A percentile compares a stretch with the other conserved stretches of the same genome.
Conservation (phyloP, 2,888 invertebrate genomes). For the Xanthia icteritia region DNA sequence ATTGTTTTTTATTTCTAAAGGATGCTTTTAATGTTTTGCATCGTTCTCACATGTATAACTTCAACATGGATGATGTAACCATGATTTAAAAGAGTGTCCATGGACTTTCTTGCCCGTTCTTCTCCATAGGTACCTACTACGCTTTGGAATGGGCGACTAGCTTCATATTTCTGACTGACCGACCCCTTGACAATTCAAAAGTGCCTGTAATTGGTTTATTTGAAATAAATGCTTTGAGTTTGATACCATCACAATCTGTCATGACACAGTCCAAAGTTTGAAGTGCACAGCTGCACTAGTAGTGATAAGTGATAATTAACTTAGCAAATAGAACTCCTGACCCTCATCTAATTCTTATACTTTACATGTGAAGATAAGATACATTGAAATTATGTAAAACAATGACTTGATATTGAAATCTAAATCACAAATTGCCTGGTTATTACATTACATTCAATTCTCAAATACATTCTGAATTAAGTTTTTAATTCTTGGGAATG, state of each 20-base stretch:
- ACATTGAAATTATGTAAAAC: slow-evolving; percentile 1
- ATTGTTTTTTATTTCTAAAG: too few relatives aligned
- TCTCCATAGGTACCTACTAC: too few relatives aligned
- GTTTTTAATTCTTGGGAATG: slow-evolving; percentile 2
- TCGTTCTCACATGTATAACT: too few relatives aligned
- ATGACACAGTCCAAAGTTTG: slow-evolving; percentile 6
- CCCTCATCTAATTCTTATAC: slow-evolving; percentile 31
- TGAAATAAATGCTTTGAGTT: too few relatives aligned
- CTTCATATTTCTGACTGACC: too few relatives aligned
- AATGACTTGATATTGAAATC: neutral
- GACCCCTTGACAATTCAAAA: too few relatives aligned
- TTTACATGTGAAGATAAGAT: slow-evolving; percentile 18
- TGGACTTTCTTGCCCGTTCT: too few relatives aligned
- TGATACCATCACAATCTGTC: neutral
- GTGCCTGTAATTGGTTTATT: too few relatives aligned
- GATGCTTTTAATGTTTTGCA: too few relatives aligned
- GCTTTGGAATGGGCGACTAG: too few relatives aligned
- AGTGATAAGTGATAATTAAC: slow-evolving; percentile 26
- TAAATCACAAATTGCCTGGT: neutral
- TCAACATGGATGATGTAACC: too few relatives aligned
- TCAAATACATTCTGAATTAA: slow-evolving; percentile 13
- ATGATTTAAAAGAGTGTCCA: too few relatives aligned
- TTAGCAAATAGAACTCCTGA: slow-evolving; percentile 14
- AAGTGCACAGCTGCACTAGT: slow-evolving; percentile 16
- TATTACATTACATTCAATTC: neutral